Percentiles rank a stretch among this genome's conserved stretches.
Conservation (phyloP, 30 jellyfish, hydroid and myxozoan genomes). For the Aurelia sp. region DNA sequence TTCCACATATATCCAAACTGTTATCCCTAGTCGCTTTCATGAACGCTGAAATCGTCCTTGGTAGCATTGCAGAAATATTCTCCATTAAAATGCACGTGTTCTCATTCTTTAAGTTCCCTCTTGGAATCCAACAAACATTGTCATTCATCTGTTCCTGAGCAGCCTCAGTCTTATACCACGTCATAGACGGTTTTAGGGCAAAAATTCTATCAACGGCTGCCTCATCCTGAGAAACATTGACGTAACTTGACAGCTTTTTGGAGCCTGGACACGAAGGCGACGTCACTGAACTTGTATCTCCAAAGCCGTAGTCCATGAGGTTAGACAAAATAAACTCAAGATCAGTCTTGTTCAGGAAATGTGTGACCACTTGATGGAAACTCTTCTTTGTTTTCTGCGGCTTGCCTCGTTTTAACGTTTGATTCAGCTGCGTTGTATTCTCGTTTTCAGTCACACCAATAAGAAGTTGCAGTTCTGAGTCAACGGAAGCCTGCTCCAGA, state of each 20-base stretch:
- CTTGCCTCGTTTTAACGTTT: conserved; percentile 55
- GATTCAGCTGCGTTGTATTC: conserved; percentile 3
- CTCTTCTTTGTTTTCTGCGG: conserved; percentile 35
- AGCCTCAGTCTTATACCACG: conserved; percentile 27
- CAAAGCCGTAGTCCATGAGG: conserved; percentile 16
- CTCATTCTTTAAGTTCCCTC: conserved; percentile 13
- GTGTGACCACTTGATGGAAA: conserved; percentile 53
- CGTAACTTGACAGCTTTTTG: conserved; percentile 58
- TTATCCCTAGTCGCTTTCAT: conserved; percentile 21
- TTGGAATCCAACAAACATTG: conserved; percentile 33
- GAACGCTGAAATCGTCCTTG: conserved; percentile 43
- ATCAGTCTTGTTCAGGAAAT: conserved; percentile 50
- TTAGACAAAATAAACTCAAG: conserved; percentile 25
- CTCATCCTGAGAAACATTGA: conserved; percentile 64
- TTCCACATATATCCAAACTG: conserved; percentile 63
- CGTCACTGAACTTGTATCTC: not conserved
- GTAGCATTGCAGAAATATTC: conserved; percentile 35
- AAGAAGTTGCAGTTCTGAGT: conserved; percentile 57
- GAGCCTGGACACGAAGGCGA: conserved; percentile 46
- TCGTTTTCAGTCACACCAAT: conserved; percentile 71
- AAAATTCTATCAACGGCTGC: conserved; percentile 70
- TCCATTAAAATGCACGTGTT: conserved; percentile 48
- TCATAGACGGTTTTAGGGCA: conserved; percentile 50
- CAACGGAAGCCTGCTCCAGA: conserved; percentile 67
- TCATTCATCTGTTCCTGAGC: conserved; percentile 8